Evolutionary conservation across 1,140 invertebrate genomes (phyloP), one percentile per base, ranked within the genome.

Genomic region (Leptoteleia sp.): DNA sequence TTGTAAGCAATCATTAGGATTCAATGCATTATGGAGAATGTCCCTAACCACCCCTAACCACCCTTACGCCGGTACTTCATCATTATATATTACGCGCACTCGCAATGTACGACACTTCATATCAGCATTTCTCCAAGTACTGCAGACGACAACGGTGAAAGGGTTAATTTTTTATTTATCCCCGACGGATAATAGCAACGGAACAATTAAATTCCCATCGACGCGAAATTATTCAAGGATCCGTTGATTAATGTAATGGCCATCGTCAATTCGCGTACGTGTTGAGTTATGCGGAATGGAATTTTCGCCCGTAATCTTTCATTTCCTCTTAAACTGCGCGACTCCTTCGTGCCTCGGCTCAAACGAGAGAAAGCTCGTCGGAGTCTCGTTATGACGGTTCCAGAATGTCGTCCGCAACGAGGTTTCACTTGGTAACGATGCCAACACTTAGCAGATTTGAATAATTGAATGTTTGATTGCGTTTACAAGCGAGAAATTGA

Each of bases 241-340:
- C 5, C 27, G 50, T 68, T 57, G 52, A 61, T 57, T 47, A 52
- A 62, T 72, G 62, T 61, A 72, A 61, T 72, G 52, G 57, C 47
- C 22, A 54, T 61, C 11, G 47, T 62, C 35, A n/a, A 27, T 61
- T 61, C 57, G 29, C 45, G 47, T 61, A 61, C 55, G 15, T 15
- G 57, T 31, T 43, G 57, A 72, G 48, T 72, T 71, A 71, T 61
- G 67, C 29, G 38, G 27, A 71, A 71, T 71, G 47, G 47, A 71
- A 71, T 71, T 61, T 71, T 11, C 25, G 15, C 8, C 22, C 38
- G 47, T 62, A 71, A 71, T 71, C 55, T 62, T 71, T 71, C 67
- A 71, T 71, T 61, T 71, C 47, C 55, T 71, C 67, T 71, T 43
- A 61, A 62, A 61, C 37, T 47, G 35, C 12, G 43, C 43, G 8